phyloP scores from a whole-genome alignment of 2,113 vertebrate genomes.

The Amazona guildingii region DNA sequence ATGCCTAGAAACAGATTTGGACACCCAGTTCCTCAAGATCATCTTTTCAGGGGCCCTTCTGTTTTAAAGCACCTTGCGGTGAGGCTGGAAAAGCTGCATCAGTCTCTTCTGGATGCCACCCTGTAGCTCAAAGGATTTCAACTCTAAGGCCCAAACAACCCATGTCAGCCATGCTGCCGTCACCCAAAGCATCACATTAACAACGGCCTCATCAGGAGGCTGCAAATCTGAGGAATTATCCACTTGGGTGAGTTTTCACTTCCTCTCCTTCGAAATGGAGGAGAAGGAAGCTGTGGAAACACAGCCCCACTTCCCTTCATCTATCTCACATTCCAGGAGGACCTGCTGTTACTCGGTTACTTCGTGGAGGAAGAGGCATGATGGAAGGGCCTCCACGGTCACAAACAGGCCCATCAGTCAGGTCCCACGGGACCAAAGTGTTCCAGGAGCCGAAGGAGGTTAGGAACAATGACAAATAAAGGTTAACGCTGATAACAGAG shows the following conservation, averaged over 20 bases:
- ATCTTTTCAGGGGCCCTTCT: not conserved
- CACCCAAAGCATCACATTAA: not conserved
- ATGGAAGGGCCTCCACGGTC: too few species aligned
- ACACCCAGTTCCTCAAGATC: not conserved
- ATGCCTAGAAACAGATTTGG: not conserved
- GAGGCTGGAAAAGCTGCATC: not conserved
- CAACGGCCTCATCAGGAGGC: rapidly evolving
- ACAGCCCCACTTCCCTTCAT: not conserved
- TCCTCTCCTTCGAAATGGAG: rapidly evolving
- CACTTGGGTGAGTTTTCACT: not conserved
- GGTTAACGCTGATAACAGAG: not conserved
- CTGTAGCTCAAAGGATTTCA: not conserved
- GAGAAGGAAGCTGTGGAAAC: rapidly evolving
- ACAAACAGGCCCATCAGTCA: not conserved
- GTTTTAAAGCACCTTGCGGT: not conserved
- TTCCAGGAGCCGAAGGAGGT: not conserved
- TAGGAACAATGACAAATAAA: not conserved
- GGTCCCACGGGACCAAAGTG: not conserved
- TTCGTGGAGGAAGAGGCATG: not conserved
- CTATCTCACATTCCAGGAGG: not conserved
- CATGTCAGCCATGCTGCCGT: rapidly evolving
- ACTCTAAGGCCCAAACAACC: not conserved
- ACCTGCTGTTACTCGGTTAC: not conserved
- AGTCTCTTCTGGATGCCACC: rapidly evolving
- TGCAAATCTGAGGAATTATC: rapidly evolving